phyloP scores from a whole-genome alignment of 2,113 vertebrate genomes.

The Apistogramma diplotaenia region DNA sequence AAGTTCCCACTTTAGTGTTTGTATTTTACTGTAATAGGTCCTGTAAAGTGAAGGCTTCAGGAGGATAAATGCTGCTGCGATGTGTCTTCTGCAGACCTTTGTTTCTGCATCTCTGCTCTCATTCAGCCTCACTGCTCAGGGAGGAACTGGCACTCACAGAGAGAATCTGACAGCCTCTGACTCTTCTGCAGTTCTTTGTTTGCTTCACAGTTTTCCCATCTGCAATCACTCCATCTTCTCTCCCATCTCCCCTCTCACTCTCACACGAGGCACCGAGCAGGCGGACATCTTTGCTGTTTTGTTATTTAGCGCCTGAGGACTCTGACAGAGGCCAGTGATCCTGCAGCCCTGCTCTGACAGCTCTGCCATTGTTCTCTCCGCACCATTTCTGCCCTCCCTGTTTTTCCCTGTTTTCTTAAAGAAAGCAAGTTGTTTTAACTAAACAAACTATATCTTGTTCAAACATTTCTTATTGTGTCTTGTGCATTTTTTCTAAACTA shows the following conservation, averaged over 20 bases:
- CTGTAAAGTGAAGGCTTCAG: neutral
- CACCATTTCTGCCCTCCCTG: neutral
- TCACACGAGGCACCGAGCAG: constrained; percentile 5
- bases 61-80: neutral
- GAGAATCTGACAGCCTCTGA: neutral
- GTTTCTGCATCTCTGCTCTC: neutral
- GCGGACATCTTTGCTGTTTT: constrained; percentile 18
- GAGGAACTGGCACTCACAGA: neutral
- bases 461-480: neutral
- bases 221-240: constrained; percentile 8
- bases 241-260: neutral
- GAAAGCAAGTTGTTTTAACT: neutral
- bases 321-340: constrained; percentile 40
- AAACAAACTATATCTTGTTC: neutral
- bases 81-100: neutral
- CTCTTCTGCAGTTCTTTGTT: neutral
- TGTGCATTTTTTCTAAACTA: neutral
- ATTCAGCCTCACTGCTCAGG: neutral
- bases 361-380: neutral
- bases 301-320: constrained; percentile 16
- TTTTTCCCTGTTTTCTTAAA: neutral
- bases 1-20: neutral
- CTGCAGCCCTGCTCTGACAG: constrained; percentile 20
- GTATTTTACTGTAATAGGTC: neutral
- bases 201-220: constrained; percentile 9